Base-by-base conservation (phyloP, 1,140 invertebrate genomes). In the Heterodera carotae region DNA sequence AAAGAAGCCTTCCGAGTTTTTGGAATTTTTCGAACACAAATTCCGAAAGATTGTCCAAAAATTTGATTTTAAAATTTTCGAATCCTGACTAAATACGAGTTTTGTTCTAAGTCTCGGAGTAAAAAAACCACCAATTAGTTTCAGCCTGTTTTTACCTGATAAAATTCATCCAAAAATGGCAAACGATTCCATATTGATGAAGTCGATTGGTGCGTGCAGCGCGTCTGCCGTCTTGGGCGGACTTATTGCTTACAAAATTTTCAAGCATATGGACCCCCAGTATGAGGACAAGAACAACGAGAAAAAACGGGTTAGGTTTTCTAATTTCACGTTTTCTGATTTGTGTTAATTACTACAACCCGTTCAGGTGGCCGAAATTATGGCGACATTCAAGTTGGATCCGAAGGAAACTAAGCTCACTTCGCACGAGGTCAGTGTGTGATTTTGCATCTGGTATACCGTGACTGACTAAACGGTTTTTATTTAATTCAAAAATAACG, bases 181-280 rank as follows among this genome's bases (percentile, higher is more conserved):
- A n/a, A n/a, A n/a, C n/a, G n/a, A n/a, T 4, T 6, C 3, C 18
- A 7, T n/a, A 6, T 10, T 10, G 36, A 6, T 18, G n/a, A 62
- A 62, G 18, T 62, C 59, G 18, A 18, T 62, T 62, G 59, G 59
- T 18, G 18, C 18, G n/a, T 62, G 59, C 59, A 7, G 5, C 18
- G 4, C 68, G 4, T 6, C 68, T 7, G 68, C 68, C 27, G 3
- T 69, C 6, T 25, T 39, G 36, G 36, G 59, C 18, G n/a, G n/a
- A 12, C 15, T 27, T 22, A 22, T 64, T 27, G 18, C 15, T 4
- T n/a, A 27, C 36, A 39, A 43, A 27, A 18, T 69, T 4, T 64
- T 69, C 2, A 12, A 75, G 25, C 48, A n/a, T 12, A 76, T 76
- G 76, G 71, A 76, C 53, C 75, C 75, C 2, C n/a, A 76, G 7